Evolutionary conservation across 1,140 invertebrate species (phyloP), one percentile per base, ranked within the genome.

Genomic region (Nebria ingens): DNA sequence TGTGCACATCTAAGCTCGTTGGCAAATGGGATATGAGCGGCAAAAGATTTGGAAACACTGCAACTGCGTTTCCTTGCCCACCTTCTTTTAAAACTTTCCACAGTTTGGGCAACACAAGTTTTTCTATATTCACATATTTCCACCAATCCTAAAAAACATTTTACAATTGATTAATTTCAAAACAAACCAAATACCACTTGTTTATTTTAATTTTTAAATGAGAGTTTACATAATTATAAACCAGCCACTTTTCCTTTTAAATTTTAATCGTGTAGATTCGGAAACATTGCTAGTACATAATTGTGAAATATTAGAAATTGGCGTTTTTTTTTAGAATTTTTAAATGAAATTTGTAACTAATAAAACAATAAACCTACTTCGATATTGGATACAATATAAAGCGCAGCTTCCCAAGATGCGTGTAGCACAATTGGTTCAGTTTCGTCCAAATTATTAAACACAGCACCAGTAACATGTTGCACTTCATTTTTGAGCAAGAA

Each of bases 21-120:
- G 83, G 79, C 50, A 91, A 72, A 60, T 85, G 78, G 45, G 84
- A 85, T 1, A 91, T 61, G 38, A 91, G 76, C 3, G 87, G 86
- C 15, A 91, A 65, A 19, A 91, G 64, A 69, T 84, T 84, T 9
- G 87, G 87, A 64, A 79, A 87, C 59, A 90, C 78, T 2, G 79
- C 71, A 54, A 69, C 69, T 9, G 85, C 85, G 72, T 83, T 87
- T 50, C 83, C 83, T 62, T 79, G 71, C 2, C 84, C 86, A 22
- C 81, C 86, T 63, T 77, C 78, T 63, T 76, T 75, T 23, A 91
- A 63, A 21, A 88, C 69, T 21, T 72, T 72, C 64, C 79, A 82
- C 0, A 92, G 64, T 70, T 87, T 86, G 1, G 86, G 82, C 45
- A 88, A 71, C 13, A 89, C 71, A 6, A 80, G 69, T 71, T 87